Conservation (phyloP, 2,888 invertebrate species). For the Phyllotreta cruciferae region DNA sequence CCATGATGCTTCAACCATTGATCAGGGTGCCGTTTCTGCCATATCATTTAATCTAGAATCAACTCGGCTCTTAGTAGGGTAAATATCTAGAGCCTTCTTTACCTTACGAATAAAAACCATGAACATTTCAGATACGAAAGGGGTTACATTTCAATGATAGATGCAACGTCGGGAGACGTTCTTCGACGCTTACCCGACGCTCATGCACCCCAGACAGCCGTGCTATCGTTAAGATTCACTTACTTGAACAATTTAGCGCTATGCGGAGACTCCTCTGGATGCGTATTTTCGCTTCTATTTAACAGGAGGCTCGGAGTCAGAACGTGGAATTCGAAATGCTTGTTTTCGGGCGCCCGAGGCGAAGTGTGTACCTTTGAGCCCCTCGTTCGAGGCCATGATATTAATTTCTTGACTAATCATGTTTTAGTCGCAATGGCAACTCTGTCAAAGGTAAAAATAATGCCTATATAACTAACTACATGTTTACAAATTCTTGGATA, state of each 20-base stretch:
- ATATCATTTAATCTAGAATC: constrained; percentile 88
- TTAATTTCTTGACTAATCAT: constrained; percentile 75
- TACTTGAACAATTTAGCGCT: constrained; percentile 68
- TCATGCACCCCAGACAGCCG: constrained; percentile 83
- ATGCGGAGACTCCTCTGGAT: constrained; percentile 86
- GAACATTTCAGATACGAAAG: constrained; percentile 66
- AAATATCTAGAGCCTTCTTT: constrained; percentile 30
- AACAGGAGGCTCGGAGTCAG: constrained; percentile 87
- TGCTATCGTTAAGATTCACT: constrained; percentile 70
- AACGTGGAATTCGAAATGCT: constrained; percentile 87
- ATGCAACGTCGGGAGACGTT: constrained; percentile 80
- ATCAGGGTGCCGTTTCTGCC: constrained; percentile 82
- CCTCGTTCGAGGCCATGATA: constrained; percentile 61
- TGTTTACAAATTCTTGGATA: constrained; percentile 9
- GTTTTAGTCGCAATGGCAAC: constrained; percentile 92
- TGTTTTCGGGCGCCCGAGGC: constrained; percentile 96
- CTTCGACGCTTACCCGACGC: constrained; percentile 78
- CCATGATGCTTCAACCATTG: constrained; percentile 69
- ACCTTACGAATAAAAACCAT: constrained; percentile 7
- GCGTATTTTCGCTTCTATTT: constrained; percentile 92
- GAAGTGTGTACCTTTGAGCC: constrained; percentile 86
- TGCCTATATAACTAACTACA: not conserved
- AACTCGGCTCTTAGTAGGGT: constrained; percentile 81
- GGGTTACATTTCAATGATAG: constrained; percentile 91
- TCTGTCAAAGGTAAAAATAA: constrained; percentile 75